phyloP scores from a whole-genome alignment of 1,140 invertebrate species.

The Bombus cullumanus region DNA sequence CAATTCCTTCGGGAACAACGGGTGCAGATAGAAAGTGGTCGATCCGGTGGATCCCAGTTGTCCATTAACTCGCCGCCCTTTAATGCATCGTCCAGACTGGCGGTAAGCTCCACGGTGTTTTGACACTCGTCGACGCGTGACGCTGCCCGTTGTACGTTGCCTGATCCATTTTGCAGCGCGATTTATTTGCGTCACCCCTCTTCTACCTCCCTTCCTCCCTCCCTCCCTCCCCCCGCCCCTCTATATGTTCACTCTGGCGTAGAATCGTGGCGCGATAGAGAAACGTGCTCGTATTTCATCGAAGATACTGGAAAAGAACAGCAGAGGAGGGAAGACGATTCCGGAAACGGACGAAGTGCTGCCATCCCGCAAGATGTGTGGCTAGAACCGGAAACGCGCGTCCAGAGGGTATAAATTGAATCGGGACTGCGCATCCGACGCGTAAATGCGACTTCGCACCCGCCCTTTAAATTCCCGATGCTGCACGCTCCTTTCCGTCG shows the following conservation, averaged over 20 bases:
- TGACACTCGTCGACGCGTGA: slow-evolving; percentile 74
- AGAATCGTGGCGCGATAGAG: slow-evolving; percentile 40
- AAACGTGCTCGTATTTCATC: slow-evolving; percentile 65
- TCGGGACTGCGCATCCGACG: slow-evolving; percentile 77
- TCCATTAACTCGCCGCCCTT: slow-evolving; percentile 66
- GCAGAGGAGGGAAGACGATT: not conserved
- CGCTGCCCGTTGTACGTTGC: slow-evolving; percentile 64
- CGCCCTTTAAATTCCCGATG: slow-evolving; percentile 79
- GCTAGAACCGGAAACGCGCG: slow-evolving; percentile 70
- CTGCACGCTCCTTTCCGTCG: slow-evolving; percentile 20
- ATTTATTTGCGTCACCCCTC: slow-evolving; percentile 71
- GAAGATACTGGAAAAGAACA: slow-evolving; percentile 9
- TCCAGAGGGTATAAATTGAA: slow-evolving; percentile 79
- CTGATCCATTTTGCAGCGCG: slow-evolving; percentile 74
- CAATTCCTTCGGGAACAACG: slow-evolving; percentile 50
- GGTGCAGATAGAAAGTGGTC: not conserved
- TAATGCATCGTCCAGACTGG: slow-evolving; percentile 56
- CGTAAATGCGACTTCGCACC: slow-evolving; percentile 78
- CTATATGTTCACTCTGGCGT: not conserved
- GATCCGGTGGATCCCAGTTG: slow-evolving; percentile 48
- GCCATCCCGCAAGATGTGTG: slow-evolving; percentile 73
- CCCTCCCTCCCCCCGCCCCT: too few species aligned
- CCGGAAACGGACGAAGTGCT: slow-evolving; percentile 73
- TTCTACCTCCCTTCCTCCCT: not conserved
- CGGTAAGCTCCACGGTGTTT: slow-evolving; percentile 63